Base-by-base conservation (phyloP, 2,888 invertebrate species). In the Odontothrips loti region DNA sequence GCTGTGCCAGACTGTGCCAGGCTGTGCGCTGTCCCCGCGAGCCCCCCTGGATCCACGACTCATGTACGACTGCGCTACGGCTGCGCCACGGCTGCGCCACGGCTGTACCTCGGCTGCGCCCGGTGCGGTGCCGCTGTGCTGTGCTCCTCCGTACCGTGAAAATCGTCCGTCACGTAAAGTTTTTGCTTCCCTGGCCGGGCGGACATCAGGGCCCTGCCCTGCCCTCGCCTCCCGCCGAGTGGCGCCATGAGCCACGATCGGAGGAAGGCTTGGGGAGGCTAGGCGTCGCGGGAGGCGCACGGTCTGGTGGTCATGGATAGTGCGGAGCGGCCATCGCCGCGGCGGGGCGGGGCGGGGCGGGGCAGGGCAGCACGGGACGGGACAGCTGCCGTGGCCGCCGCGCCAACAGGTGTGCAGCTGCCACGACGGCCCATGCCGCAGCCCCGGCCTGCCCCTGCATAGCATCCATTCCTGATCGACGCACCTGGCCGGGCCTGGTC, bases 391-490 rank as follows among this genome's bases (percentile, higher is more conserved):
- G 34, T 6, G 3, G 34, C 34, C 34, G 58, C 58, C 58, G 58
- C 20, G 17, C 58, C 58, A n/a, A 58, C 58, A 58, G 58, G 12
- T 58, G 58, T 15, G n/a, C 58, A 58, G 20, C 58, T 58, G 51
- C 51, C 51, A 10, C 20, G 51, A 17, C 51, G 17, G 20, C 58
- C 17, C 15, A 17, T 15, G 20, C 58, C 15, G 15, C 17, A 48
- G 9, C 10, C 48, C 48, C 48, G 48, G 15, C 51, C 51, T n/a
- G 58, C 58, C 17, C 58, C 58, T 11, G 58, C 58, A 58, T 58
- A 58, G 58, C 58, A 58, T 58, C 58, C 58, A 58, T 58, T 20
- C 34, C n/a, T 58, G 58, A 58, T 58, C n/a, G 58, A 58, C 58
- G 58, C 58, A 58, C 58, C 58, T 58, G 58, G 58, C 58, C 58